Conservation (phyloP, 2,113 vertebrate species). For the Scortum barcoo region DNA sequence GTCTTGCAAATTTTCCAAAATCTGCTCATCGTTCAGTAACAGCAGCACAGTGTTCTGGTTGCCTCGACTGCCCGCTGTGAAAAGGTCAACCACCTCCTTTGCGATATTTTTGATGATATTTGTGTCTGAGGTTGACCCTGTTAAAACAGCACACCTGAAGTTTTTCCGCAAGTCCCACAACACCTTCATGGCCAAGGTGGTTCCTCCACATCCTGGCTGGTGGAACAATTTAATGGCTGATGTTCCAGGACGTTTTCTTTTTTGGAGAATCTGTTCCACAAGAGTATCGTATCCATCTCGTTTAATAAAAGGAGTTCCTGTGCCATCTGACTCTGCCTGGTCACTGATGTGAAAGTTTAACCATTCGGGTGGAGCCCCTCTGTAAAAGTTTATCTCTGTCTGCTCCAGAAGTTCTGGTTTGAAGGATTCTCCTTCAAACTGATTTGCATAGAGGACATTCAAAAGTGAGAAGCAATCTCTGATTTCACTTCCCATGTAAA, state of each 20-base stretch:
- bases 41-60: constrained; percentile 67
- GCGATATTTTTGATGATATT: constrained; percentile 12
- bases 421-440: not conserved
- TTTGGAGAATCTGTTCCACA: fast-evolving
- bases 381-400: constrained; percentile 53
- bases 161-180: constrained; percentile 64
- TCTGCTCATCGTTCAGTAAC: constrained; percentile 39
- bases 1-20: constrained; percentile 12
- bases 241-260: not conserved
- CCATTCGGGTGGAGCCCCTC: constrained; percentile 64
- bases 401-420: not conserved
- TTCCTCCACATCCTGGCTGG: constrained; percentile 63
- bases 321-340: not conserved
- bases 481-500: not conserved
- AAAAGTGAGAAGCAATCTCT: not conserved
- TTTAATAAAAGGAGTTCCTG: constrained; percentile 35
- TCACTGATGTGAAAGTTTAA: constrained; percentile 67
- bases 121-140: constrained; percentile 16
- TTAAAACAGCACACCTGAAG: constrained; percentile 62
- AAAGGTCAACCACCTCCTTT: constrained; percentile 54
- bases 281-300: constrained; percentile 23
- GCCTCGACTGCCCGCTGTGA: constrained; percentile 19
- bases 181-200: constrained; percentile 72
- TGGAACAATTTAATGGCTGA: constrained; percentile 37
- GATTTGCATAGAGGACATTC: constrained; percentile 34